phyloP scores from a whole-genome alignment of 2,888 invertebrate genomes.

The Drosophila neutralis region DNA sequence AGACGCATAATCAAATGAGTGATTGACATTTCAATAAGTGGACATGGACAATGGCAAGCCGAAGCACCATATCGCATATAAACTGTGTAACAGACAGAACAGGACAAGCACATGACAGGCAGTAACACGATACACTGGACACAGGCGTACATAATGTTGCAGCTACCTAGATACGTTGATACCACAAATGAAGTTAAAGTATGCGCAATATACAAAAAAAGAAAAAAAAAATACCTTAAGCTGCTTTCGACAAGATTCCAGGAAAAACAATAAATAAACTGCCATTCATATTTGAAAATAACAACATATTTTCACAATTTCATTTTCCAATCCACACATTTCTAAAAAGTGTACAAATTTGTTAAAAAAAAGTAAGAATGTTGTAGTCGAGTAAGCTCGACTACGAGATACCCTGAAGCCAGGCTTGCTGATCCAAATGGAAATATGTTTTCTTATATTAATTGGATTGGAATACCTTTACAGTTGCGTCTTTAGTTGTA shows the following conservation, averaged over 20 bases:
- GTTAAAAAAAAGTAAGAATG: not conserved
- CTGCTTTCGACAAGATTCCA: not conserved
- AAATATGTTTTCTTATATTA: not conserved
- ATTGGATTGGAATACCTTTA: not conserved
- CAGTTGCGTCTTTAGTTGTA: not conserved
- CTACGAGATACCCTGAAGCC: not conserved
- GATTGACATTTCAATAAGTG: slow-evolving; percentile 70
- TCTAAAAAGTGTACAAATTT: not conserved
- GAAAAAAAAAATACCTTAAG: not conserved
- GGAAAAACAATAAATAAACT: not conserved
- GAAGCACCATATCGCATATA: slow-evolving; percentile 25
- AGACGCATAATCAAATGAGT: slow-evolving; percentile 57
- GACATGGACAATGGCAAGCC: slow-evolving; percentile 55
- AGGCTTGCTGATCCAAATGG: not conserved
- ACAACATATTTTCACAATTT: not conserved
- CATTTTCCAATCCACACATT: not conserved
- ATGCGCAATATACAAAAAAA: not conserved
- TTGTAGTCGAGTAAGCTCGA: not conserved
- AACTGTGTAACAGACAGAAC: slow-evolving; percentile 7
- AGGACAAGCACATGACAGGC: not conserved
- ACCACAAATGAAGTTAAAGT: not conserved
- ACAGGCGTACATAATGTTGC: not conserved
- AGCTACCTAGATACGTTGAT: too few relatives aligned
- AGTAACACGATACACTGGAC: not conserved
- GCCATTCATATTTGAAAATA: not conserved